Percentiles rank a stretch among this genome's conserved stretches.
Evolutionary conservation across 2,888 invertebrate species (phyloP).

Genomic region (Abrostola tripartita): DNA sequence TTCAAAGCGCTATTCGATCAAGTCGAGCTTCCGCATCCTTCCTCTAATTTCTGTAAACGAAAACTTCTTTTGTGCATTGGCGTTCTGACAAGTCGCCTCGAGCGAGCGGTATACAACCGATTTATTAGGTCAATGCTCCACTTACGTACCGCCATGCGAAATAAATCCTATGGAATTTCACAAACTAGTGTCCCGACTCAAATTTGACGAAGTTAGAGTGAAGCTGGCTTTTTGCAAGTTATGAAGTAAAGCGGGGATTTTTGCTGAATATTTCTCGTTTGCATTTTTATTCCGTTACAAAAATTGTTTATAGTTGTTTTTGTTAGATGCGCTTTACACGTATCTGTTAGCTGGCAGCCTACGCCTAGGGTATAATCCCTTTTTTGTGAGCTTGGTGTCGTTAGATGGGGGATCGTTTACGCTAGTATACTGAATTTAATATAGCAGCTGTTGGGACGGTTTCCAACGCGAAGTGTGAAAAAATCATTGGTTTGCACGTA

Average conservation of each 20-base stretch:
- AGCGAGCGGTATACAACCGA: constrained; percentile 52
- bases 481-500: too few relatives aligned
- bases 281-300: constrained; percentile 1
- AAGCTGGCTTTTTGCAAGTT: not conserved
- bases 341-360: not conserved
- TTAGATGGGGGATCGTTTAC: not conserved
- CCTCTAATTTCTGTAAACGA: constrained; percentile 48
- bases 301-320: constrained; percentile 1
- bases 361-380: not conserved
- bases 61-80: constrained; percentile 54
- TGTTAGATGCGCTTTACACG: not conserved
- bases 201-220: constrained; percentile 26
- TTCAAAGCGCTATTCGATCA: constrained; percentile 44
- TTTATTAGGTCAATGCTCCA: constrained; percentile 65
- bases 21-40: constrained; percentile 34
- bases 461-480: too few relatives aligned
- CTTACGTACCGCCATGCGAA: constrained; percentile 41
- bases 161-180: constrained; percentile 48
- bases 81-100: constrained; percentile 67
- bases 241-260: constrained; percentile 1
- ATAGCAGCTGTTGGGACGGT: too few relatives aligned
- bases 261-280: constrained; percentile 3
- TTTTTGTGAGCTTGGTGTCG: not conserved
- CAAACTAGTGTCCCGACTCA: constrained; percentile 26
- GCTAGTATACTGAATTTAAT: too few relatives aligned